These are phyloP conservation scores for Drosophila tristis DNA, from an alignment of 1,140 invertebrate genomes.

Conservation along the genomic window DNA sequence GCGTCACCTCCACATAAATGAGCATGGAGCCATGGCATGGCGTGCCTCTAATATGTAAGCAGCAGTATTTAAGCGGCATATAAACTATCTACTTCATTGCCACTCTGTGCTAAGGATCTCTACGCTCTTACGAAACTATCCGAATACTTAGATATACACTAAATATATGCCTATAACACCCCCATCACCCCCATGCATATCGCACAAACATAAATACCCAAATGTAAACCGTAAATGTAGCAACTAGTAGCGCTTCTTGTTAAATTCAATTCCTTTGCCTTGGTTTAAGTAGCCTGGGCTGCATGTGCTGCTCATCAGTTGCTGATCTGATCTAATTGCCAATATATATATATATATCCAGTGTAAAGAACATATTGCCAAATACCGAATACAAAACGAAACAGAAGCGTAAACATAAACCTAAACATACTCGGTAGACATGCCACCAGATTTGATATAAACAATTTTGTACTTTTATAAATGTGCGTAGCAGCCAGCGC, in stretches of 20 bases:
- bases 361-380: conserved; percentile 60
- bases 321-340: conserved; percentile 48
- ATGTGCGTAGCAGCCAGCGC: conserved; percentile 5
- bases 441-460: conserved; percentile 31
- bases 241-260: conserved; percentile 69
- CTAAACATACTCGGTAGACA: conserved; percentile 26
- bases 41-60: conserved; percentile 13
- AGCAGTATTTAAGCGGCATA: conserved; percentile 57
- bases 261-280: conserved; percentile 67
- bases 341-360: conserved; percentile 22
- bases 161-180: conserved; percentile 43
- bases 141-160: conserved; percentile 53
- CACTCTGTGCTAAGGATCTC: conserved; percentile 70
- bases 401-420: conserved; percentile 22
- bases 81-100: conserved; percentile 51
- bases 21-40: conserved; percentile 17
- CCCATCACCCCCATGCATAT: conserved; percentile 57
- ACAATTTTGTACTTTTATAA: conserved; percentile 79
- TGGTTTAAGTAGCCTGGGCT: conserved; percentile 29
- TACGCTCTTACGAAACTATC: conserved; percentile 50
- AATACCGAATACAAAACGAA: conserved; percentile 41
- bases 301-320: conserved; percentile 25
- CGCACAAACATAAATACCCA: conserved; percentile 42
- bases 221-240: conserved; percentile 45
- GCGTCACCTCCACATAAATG: conserved; percentile 94